These are phyloP conservation scores for Coccyzus lansbergi DNA, from an alignment of 2,797 vertebrate species.

Conservation along the genomic window DNA sequence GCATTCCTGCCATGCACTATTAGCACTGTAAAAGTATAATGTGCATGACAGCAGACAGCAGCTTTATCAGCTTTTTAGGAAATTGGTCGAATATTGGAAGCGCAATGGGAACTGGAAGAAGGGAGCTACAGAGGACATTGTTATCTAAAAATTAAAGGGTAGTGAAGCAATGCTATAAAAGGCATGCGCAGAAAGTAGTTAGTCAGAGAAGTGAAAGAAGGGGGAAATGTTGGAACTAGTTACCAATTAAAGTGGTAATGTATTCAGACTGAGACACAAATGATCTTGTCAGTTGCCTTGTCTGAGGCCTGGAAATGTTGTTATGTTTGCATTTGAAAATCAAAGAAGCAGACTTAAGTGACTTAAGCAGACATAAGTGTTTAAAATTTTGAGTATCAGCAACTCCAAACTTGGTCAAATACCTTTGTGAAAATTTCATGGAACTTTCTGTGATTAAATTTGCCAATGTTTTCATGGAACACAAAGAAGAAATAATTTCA, in stretches of 20 bases:
- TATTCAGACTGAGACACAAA: background rate
- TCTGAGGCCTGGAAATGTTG: background rate
- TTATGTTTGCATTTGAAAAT: background rate
- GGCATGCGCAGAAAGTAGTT: background rate
- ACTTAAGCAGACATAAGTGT: background rate
- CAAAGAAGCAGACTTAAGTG: background rate
- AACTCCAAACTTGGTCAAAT: background rate
- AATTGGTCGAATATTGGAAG: fast-evolving
- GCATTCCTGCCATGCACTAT: background rate
- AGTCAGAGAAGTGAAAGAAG: background rate
- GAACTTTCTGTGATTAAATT: background rate
- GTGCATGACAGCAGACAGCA: background rate
- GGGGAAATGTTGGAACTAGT: background rate
- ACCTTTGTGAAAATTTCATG: background rate
- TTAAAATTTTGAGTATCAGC: background rate
- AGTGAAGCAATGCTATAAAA: background rate
- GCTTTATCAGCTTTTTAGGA: background rate
- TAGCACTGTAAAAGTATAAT: background rate
- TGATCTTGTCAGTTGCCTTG: background rate
- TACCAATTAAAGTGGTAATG: background rate
- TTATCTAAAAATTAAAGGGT: background rate
- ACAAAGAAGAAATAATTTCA: background rate
- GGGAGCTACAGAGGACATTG: background rate
- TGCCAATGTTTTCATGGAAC: background rate
- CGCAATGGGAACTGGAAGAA: background rate